These are phyloP conservation scores for Daphoenositta chrysoptera DNA, from an alignment of 2,113 vertebrate species.

Conservation along the genomic window DNA sequence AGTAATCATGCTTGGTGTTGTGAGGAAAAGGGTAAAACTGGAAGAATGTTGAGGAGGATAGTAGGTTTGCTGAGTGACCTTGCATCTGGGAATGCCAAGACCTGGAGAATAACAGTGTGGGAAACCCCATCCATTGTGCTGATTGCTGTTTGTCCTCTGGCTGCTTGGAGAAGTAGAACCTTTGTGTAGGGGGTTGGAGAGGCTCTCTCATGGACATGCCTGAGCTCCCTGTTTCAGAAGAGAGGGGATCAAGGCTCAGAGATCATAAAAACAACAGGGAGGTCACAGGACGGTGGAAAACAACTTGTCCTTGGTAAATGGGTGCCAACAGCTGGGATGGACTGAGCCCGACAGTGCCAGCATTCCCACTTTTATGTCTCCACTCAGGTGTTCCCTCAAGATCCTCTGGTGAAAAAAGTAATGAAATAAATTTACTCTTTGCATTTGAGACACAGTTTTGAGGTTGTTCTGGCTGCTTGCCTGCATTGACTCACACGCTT, in stretches of 20 bases:
- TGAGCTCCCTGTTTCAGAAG: background rate
- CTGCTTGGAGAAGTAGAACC: background rate
- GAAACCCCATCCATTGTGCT: background rate
- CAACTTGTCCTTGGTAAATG: background rate
- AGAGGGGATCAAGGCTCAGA: background rate
- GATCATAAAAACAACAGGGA: background rate
- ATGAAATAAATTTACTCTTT: background rate
- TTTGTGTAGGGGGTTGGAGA: background rate
- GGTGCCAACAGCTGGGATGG: background rate
- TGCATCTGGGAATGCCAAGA: background rate
- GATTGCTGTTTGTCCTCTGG: background rate
- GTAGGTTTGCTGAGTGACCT: background rate
- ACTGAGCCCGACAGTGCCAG: rapidly evolving
- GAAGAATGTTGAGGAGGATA: rapidly evolving
- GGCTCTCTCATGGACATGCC: background rate
- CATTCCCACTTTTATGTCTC: background rate
- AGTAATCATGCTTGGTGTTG: background rate
- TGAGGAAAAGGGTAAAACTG: background rate
- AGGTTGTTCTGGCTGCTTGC: background rate
- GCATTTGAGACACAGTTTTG: background rate
- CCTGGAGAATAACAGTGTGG: background rate
- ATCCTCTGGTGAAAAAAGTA: background rate
- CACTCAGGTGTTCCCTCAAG: background rate
- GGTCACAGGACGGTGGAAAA: background rate
- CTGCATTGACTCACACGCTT: background rate